phyloP scores from a whole-genome alignment of 2,888 invertebrate species.

The Cheiracanthium punctorium region DNA sequence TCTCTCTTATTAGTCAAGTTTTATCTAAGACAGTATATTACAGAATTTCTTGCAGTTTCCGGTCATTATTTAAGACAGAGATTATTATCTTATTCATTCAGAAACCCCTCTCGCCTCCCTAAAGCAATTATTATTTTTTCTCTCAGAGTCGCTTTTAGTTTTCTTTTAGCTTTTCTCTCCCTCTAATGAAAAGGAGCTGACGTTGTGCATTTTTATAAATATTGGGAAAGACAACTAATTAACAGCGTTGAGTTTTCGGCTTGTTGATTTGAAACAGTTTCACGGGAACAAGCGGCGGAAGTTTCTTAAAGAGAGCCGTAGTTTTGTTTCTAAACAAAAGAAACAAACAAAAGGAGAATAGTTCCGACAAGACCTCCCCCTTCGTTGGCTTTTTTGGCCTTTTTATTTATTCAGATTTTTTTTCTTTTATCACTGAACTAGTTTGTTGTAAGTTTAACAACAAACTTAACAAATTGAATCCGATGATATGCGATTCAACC shows the following conservation, averaged over 20 bases:
- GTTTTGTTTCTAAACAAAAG: slow-evolving; percentile 62
- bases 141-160: slow-evolving; percentile 54
- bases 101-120: slow-evolving; percentile 66
- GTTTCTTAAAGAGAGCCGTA: slow-evolving; percentile 61
- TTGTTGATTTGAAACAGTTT: slow-evolving; percentile 69
- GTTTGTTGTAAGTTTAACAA: slow-evolving; percentile 23
- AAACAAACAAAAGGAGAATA: slow-evolving; percentile 59
- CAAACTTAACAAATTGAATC: slow-evolving; percentile 16
- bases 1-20: slow-evolving; percentile 70
- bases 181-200: slow-evolving; percentile 61
- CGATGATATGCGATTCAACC: neutral
- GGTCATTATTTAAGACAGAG: slow-evolving; percentile 70
- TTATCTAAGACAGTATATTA: slow-evolving; percentile 70
- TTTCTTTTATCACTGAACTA: slow-evolving; percentile 38
- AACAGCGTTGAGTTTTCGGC: slow-evolving; percentile 62
- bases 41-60: slow-evolving; percentile 70
- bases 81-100: slow-evolving; percentile 69
- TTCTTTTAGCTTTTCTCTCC: slow-evolving; percentile 61
- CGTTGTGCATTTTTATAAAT: slow-evolving; percentile 69
- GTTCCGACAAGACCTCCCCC: slow-evolving; percentile 39
- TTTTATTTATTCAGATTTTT: slow-evolving; percentile 29
- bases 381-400: neutral
- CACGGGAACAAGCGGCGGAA: slow-evolving; percentile 61
- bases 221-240: slow-evolving; percentile 70
- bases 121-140: slow-evolving; percentile 68